Conservation (phyloP, 2,797 vertebrate species). For the Natrix natrix region DNA sequence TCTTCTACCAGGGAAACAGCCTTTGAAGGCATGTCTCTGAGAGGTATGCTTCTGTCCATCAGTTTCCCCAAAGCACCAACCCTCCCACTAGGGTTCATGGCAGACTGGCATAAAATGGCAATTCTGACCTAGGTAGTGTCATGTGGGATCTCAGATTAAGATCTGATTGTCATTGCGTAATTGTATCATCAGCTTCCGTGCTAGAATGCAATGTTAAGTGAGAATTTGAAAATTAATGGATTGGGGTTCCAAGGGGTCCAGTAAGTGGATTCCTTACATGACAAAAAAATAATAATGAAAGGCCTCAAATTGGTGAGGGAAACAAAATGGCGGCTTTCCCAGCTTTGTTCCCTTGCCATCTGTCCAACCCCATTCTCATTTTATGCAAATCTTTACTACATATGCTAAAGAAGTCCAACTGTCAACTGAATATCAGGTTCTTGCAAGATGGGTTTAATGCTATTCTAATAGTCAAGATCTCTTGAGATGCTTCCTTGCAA, state of each 20-base stretch:
- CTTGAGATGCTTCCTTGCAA: not conserved
- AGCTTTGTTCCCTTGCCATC: not conserved
- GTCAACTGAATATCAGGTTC: not conserved
- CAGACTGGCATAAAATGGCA: not conserved
- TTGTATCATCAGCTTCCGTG: not conserved
- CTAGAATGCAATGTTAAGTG: not conserved
- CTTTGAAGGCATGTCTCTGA: not conserved
- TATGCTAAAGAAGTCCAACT: not conserved
- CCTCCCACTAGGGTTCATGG: not conserved
- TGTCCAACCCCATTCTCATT: not conserved
- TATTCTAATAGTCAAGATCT: not conserved
- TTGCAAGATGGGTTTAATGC: not conserved
- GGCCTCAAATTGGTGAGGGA: not conserved
- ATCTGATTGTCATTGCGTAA: not conserved
- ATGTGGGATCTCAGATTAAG: constrained; percentile 5
- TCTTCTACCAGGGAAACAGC: not conserved
- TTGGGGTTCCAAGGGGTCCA: not conserved
- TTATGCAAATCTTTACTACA: not conserved
- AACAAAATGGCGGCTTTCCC: not conserved
- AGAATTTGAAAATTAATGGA: not conserved
- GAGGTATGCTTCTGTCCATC: not conserved
- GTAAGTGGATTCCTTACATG: not conserved
- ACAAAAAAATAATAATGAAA: not conserved
- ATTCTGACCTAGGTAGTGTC: not conserved
- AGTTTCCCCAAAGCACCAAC: not conserved